Percentiles rank a stretch among this genome's conserved stretches.
phyloP scores from a whole-genome alignment of 2,113 vertebrate genomes.

The Centropus unirufus region DNA sequence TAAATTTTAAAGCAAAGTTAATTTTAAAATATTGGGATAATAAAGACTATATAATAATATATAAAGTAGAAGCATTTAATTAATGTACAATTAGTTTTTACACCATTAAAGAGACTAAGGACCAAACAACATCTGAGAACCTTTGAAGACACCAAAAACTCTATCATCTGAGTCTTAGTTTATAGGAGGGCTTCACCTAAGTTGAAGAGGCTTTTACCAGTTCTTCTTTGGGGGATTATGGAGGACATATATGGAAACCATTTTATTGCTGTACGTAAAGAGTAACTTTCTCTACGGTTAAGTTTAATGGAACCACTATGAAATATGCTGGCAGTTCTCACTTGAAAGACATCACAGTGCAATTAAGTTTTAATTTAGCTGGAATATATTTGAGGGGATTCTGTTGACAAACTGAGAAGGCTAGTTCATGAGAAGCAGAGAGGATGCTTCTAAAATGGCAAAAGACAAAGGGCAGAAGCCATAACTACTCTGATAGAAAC shows the following conservation, averaged over 20 bases:
- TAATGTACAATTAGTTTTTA: neutral
- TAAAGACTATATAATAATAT: neutral
- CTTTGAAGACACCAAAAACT: neutral
- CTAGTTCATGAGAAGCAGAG: neutral
- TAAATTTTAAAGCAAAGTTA: neutral
- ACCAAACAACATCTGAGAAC: neutral
- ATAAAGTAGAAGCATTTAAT: neutral
- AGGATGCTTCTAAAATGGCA: neutral
- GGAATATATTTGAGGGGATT: neutral
- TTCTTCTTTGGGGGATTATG: neutral
- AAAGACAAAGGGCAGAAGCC: neutral
- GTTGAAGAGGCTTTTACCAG: neutral
- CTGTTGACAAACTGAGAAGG: neutral
- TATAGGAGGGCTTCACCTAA: neutral
- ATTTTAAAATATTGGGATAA: neutral
- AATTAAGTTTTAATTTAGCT: neutral
- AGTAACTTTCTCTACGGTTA: neutral
- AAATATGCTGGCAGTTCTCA: neutral
- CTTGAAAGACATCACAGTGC: neutral
- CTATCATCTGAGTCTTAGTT: neutral
- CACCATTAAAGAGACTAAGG: neutral
- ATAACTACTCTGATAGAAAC: neutral
- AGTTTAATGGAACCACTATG: neutral
- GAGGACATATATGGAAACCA: neutral
- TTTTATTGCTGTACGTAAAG: neutral